These are phyloP conservation scores for Anticlea derivata DNA, from an alignment of 2,888 invertebrate species.

Conservation along the genomic window DNA sequence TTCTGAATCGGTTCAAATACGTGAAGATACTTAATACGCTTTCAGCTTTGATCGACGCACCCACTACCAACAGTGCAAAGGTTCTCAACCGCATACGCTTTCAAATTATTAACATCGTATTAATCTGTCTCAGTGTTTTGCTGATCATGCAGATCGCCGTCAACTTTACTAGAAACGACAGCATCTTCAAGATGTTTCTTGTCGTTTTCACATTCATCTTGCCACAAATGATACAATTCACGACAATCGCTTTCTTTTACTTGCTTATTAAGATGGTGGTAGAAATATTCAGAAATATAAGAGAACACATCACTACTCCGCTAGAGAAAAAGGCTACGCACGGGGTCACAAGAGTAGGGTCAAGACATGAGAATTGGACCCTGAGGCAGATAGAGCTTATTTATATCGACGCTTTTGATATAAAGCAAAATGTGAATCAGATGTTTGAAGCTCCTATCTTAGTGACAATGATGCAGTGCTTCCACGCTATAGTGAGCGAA, in stretches of 20 bases:
- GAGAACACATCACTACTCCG: constrained; percentile 39
- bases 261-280: constrained; percentile 53
- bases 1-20: constrained; percentile 51
- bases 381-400: constrained; percentile 56
- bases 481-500: constrained; percentile 67
- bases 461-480: constrained; percentile 59
- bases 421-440: constrained; percentile 55
- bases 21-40: constrained; percentile 59
- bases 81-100: constrained; percentile 45
- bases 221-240: constrained; percentile 64
- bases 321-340: constrained; percentile 34
- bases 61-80: constrained; percentile 37
- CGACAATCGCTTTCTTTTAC: constrained; percentile 55
- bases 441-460: constrained; percentile 63
- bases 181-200: constrained; percentile 61
- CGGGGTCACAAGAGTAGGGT: constrained; percentile 42
- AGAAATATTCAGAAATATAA: constrained; percentile 51
- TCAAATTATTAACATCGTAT: constrained; percentile 46
- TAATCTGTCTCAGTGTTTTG: too few relatives aligned
- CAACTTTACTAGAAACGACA: constrained; percentile 54
- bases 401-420: constrained; percentile 54
- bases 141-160: constrained; percentile 49
- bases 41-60: constrained; percentile 45
- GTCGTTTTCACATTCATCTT: constrained; percentile 56
- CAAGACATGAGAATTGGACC: constrained; percentile 37